Evolutionary conservation across 2,113 vertebrate genomes (phyloP), one percentile per base, ranked within the genome.

Genomic region (Eupsittula cactorum): DNA sequence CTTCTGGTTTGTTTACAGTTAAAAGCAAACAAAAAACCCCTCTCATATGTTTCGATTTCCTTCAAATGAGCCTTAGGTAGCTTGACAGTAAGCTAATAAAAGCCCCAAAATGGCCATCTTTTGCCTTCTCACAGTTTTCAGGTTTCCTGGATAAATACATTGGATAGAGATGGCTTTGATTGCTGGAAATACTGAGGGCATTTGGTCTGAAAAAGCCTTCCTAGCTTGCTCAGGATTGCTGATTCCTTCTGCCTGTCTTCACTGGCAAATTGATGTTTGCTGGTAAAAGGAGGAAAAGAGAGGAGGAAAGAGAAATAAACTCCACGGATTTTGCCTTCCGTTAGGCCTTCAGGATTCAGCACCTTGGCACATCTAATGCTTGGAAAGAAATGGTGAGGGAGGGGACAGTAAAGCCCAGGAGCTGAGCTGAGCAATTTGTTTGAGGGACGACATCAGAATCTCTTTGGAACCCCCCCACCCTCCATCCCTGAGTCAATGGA

Each of bases 361-460:
- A 53, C 81, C 57, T 53, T 33, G 28, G 59, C 24, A 16, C 13
- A 12, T 9, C 24, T 35, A 23, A 27, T 14, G 10, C 39, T 64
- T 41, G 60, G 24, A 11, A 49, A 63, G 39, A 44, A 39, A 37
- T 3, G 39, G 47, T 14, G 52, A 50, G 33, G 69, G 59, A 20
- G 6, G 31, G 24, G 17, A 41, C 11, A 50, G 29, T 3, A 44
- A 27, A 63, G 62, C 28, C 24, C 28, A 19, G 53, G 27, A 64
- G 16, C 28, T 29, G 53, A 27, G 31, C 31, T 0, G 5, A 10
- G 5, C 6, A 9, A 2, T 7, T 52, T 28, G 4, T 33, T 39
- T 31, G 10, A 25, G 37, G 41, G 50, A 71, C 0, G 11, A 44
- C 0, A 0, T 4, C 2, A 53, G 44, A 28, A 37, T 24, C 14